phyloP scores from a whole-genome alignment of 2,113 vertebrate species.

The Thomomys bottae region DNA sequence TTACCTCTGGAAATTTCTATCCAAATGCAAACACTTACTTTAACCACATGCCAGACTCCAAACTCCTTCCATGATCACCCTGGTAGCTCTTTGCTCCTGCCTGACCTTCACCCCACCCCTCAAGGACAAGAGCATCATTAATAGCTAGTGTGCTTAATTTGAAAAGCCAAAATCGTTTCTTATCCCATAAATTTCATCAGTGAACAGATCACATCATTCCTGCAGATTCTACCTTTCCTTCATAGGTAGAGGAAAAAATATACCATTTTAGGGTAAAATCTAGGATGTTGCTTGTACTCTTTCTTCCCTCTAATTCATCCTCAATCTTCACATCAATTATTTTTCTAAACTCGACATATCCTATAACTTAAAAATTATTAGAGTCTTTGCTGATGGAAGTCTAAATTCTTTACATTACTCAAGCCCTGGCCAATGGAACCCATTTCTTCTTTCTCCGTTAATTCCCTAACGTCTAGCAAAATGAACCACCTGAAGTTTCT shows the following conservation, averaged over 20 bases:
- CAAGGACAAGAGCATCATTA: background rate
- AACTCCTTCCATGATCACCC: background rate
- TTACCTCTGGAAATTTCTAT: background rate
- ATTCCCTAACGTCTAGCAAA: background rate
- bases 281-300: background rate
- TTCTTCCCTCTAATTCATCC: background rate
- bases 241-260: background rate
- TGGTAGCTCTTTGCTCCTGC: background rate
- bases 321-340: constrained; percentile 1
- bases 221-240: background rate
- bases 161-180: background rate
- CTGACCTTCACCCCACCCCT: background rate
- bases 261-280: background rate
- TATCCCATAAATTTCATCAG: background rate
- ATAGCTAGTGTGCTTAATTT: background rate
- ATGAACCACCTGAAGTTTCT: background rate
- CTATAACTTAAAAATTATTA: background rate
- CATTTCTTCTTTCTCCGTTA: background rate
- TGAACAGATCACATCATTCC: background rate
- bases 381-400: background rate
- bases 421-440: background rate
- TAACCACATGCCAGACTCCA: background rate
- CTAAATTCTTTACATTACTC: background rate
- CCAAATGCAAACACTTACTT: constrained; percentile 8
- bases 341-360: background rate